Evolutionary conservation across 2,888 invertebrate genomes (phyloP), one percentile per base, ranked within the genome.

Genomic region (Noctua janthina): DNA sequence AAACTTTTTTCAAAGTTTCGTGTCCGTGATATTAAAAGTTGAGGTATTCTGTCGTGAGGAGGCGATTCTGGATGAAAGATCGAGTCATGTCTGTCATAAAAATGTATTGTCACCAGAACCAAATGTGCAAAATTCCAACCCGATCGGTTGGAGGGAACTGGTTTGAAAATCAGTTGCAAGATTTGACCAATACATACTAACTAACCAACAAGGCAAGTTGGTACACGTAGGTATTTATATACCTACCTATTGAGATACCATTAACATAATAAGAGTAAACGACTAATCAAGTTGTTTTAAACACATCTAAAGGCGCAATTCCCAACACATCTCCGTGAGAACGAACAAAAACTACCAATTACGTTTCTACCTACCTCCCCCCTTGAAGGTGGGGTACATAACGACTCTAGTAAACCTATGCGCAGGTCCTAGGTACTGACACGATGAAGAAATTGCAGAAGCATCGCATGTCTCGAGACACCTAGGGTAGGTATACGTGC

Each of bases 351-450:
- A 87, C 75, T 81, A 68, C 72, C 81, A 86, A 83, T 81, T 81
- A 85, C 72, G 74, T 68, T 46, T 68, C 43, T 74, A 76, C 78
- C 56, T 76, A 74, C 84, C 82, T 67, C 70, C 79, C 77, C 82
- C 81, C 77, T 72, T 20, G 7, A 81, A 78, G 89, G 86, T 86
- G 86, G 85, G 84, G 88, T 69, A 82, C 69, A 76, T 83, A 86
- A 85, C 77, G 82, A 81, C 74, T 89, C 91, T 89, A 93, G 93
- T 93, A 93, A 94, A 92, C 90, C 91, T 90, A 91, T 87, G 87
- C 91, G 91, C 92, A 92, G 92, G 89, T 90, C 90, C 90, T 96
- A 96, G 96, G 96, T 96, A 96, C 95, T 95, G 94, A 94, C 86
- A 75, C n/a, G 0, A 71, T 20, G 51, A 0, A 68, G 46, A 2